Percentiles rank a stretch among this genome's conserved stretches.
Conservation (phyloP, 2,797 vertebrate species). For the Smutsia gigantea region DNA sequence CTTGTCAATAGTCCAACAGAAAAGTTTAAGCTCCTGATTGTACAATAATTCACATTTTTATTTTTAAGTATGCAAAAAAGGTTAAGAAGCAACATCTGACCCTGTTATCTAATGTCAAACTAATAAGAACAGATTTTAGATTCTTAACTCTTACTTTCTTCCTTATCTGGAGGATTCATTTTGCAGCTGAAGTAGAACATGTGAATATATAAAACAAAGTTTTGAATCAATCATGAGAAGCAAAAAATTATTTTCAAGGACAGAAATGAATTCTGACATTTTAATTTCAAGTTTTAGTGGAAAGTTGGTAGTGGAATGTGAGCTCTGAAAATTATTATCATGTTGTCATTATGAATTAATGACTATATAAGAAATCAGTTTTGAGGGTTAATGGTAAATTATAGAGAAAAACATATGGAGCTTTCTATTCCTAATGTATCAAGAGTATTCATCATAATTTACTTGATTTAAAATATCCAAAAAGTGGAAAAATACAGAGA, state of each 20-base stretch:
- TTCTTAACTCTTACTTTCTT: constrained; percentile 43
- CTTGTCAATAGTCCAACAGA: neutral
- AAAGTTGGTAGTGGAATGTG: constrained; percentile 78
- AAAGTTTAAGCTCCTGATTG: constrained; percentile 32
- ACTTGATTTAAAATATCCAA: constrained; percentile 69
- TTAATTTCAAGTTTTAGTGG: constrained; percentile 82
- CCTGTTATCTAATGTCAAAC: constrained; percentile 36
- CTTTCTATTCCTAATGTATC: constrained; percentile 58
- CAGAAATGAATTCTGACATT: constrained; percentile 81
- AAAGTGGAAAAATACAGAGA: constrained; percentile 60
- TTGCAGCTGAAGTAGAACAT: constrained; percentile 47
- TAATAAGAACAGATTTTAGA: constrained; percentile 17
- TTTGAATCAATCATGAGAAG: constrained; percentile 71
- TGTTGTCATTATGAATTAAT: constrained; percentile 84
- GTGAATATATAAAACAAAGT: constrained; percentile 69
- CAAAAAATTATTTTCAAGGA: constrained; percentile 74
- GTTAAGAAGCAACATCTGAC: neutral
- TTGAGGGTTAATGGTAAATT: constrained; percentile 73
- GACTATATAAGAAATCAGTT: constrained; percentile 80
- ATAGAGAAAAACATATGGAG: constrained; percentile 70
- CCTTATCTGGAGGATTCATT: constrained; percentile 17
- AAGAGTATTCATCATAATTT: constrained; percentile 66
- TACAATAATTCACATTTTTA: neutral
- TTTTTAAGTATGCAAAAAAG: constrained; percentile 14
- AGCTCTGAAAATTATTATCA: constrained; percentile 82